Evolutionary conservation across 2,113 vertebrate species (phyloP), one percentile per base, ranked within the genome.

Genomic region (Psittacus erithacus): DNA sequence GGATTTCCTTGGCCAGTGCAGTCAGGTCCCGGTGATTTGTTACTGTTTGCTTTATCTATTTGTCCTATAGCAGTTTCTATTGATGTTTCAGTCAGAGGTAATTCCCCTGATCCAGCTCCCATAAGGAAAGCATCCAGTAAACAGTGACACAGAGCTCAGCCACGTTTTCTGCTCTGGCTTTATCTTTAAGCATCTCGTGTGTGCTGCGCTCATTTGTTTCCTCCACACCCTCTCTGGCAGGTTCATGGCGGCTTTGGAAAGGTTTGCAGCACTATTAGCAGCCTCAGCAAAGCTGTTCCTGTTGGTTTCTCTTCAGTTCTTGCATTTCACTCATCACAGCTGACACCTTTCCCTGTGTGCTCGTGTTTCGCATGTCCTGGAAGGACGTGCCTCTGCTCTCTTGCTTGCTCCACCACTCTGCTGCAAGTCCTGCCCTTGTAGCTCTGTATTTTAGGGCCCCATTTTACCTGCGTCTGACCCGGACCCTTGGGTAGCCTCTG

Each of bases 141-240:
- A 59, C 15, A 67, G 41, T 50, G 44, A 82, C 85, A 47, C 39
- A 67, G 82, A 27, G 57, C 60, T 82, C 82, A 90, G 47, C 9
- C 20, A 19, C 18, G 4, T 24, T 73, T 90, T 79, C 86, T 87
- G 13, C 33, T 86, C 70, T 60, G 57, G 27, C 27, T 67, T 71
- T 47, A 47, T 59, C 63, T 82, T 28, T 20, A 41, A n/a, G 23
- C 25, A 8, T 60, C 59, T 85, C 0, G 0, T 27, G 4, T 4
- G n/a, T 59, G 31, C 69, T 60, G 29, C 17, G 10, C 19, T 50
- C 10, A 17, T 19, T 47, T 41, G 31, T 46, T 95, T 94, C 86
- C 69, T 76, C 69, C 87, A 79, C 73, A n/a, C 43, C 35, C 65
- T 79, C 50, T 28, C 43, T 18, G 22, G 25, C 55, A 67, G 35